Base-by-base conservation (phyloP, 2,113 vertebrate genomes). In the Serilophus lunatus region DNA sequence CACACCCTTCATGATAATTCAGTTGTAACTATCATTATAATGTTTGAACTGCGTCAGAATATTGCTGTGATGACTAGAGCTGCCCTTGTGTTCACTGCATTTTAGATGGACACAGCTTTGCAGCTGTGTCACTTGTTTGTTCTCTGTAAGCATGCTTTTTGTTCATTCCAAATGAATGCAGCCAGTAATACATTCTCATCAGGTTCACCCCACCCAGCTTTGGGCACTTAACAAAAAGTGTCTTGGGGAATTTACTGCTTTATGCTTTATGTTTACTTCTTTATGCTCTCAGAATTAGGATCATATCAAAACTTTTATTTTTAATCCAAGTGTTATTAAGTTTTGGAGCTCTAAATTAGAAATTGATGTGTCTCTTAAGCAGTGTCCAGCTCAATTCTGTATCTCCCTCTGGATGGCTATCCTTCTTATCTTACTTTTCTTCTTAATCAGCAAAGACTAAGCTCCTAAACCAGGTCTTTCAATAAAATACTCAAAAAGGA, bases 31-130 rank as follows among this genome's bases (percentile, higher is more conserved):
- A 6, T 71, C 42, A 35, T 42, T 63, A 9, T 4, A 18, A 6
- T 25, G 18, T 51, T 72, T 83, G 36, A 76, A 54, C 40, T 33
- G 9, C 12, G 3, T 51, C 2, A 0, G 35, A 61, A 28, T 57
- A 25, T 57, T 68, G 45, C 18, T 0, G 1, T 1, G 0, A 15
- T 72, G 40, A 29, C 23, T 53, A 22, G n/a, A 75, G 19, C 57
- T 93, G 49, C 36, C 18, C 26, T 59, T 65, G 36, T 70, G 17
- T 18, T 68, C 31, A 8, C 4, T 13, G 12, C 18, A 3, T 35
- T 87, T 84, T 22, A 56, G 19, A 22, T 3, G 1, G 59, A 86
- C n/a, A 87, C 45, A 20, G 23, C 31, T 94, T 31, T 49, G 60
- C 28, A 86, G 11, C 42, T 59, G 3, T 25, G 5, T 54, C 20